Evolutionary conservation across 2,888 invertebrate species (phyloP).

Genomic region (Trissoscelio sp.): DNA sequence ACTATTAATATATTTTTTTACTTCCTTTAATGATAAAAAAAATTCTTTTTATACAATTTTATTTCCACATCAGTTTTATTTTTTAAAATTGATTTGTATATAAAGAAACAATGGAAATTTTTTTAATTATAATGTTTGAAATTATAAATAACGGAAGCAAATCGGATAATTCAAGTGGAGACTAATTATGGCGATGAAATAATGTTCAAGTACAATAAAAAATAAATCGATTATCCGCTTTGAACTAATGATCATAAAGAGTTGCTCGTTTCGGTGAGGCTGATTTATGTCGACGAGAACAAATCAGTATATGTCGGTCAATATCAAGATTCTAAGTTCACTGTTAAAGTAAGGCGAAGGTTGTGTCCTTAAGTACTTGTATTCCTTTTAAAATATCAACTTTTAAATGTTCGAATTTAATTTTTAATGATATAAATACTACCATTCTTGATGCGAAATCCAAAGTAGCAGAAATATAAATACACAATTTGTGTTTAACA

Average conservation of each 20-base stretch:
- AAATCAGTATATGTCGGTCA: slow-evolving; percentile 46
- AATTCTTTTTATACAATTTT: neutral
- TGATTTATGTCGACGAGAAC: slow-evolving; percentile 28
- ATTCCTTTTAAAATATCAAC: neutral
- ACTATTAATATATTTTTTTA: neutral
- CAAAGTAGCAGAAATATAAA: too few species aligned
- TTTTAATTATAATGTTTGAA: neutral
- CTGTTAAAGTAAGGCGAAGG: slow-evolving; percentile 40
- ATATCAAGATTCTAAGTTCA: slow-evolving; percentile 51
- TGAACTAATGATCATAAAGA: slow-evolving; percentile 7
- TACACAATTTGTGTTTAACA: too few species aligned
- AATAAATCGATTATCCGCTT: slow-evolving; percentile 2
- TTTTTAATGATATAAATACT: neutral
- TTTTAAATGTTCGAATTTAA: neutral
- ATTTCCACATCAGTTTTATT: neutral
- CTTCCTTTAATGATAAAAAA: neutral
- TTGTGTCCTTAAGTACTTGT: slow-evolving; percentile 28
- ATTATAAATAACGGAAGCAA: neutral
- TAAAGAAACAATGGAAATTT: neutral
- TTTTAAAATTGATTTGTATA: neutral
- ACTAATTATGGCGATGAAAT: neutral
- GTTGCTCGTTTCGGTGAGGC: slow-evolving; percentile 2
- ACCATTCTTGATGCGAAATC: neutral
- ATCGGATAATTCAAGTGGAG: neutral
- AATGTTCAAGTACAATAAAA: neutral